Evolutionary conservation across 2,113 vertebrate genomes (phyloP).

Genomic region (Pan paniscus): DNA sequence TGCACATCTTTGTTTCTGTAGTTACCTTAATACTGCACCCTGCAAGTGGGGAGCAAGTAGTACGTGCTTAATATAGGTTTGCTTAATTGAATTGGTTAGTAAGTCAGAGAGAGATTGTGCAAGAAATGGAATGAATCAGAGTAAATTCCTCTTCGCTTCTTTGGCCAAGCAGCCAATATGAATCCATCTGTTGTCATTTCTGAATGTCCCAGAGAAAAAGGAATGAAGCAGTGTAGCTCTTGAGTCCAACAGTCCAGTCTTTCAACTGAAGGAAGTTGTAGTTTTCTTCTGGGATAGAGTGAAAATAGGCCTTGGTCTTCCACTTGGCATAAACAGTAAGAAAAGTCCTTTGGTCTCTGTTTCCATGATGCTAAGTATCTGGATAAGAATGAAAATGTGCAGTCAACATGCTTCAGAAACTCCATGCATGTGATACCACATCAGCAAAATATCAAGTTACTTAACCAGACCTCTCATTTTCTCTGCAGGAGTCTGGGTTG

Average conservation of each 20-base stretch:
- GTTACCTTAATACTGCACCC: not conserved
- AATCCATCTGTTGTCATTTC: constrained; percentile 53
- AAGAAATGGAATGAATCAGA: constrained; percentile 7
- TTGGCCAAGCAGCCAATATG: not conserved
- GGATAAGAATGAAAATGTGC: not conserved
- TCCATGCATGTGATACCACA: not conserved
- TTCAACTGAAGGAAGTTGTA: not conserved
- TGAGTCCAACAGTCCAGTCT: not conserved
- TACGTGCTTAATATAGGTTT: not conserved
- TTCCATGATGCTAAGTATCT: not conserved
- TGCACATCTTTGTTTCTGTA: not conserved
- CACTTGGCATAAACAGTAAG: not conserved
- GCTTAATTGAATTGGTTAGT: not conserved
- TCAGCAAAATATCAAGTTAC: not conserved
- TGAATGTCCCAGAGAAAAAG: not conserved
- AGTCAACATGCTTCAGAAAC: not conserved
- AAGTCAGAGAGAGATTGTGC: constrained; percentile 11
- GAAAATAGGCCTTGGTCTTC: not conserved
- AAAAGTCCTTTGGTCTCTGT: not conserved
- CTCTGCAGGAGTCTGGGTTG: not conserved
- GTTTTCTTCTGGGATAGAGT: not conserved
- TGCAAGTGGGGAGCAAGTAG: not conserved
- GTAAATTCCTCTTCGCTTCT: constrained; percentile 30
- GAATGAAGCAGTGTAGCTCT: constrained; percentile 19
- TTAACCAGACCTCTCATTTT: not conserved